Percentiles rank a stretch among this genome's conserved stretches.
Conservation (phyloP, 2,888 invertebrate genomes). For the Scelioninae gen. 1 region DNA sequence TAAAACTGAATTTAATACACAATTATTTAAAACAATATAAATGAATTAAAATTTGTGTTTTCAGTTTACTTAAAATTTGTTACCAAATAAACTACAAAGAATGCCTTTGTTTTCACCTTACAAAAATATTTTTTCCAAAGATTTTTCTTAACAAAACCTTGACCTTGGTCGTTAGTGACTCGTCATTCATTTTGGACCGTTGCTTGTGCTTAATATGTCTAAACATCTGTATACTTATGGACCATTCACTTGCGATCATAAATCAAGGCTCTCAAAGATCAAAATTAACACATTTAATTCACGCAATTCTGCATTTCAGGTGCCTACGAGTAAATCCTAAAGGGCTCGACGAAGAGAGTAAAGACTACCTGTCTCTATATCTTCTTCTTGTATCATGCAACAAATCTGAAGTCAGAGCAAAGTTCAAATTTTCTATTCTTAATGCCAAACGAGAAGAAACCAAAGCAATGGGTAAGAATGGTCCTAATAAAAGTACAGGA, state of each 20-base stretch:
- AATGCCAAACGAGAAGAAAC: no score
- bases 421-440: no score
- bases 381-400: conserved; percentile 99
- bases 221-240: not conserved
- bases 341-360: conserved; percentile 99
- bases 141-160: not conserved
- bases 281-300: conserved; percentile 33
- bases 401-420: conserved; percentile 99
- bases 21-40: no score
- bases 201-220: not conserved
- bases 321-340: conserved; percentile 99
- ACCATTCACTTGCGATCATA: conserved; percentile 20
- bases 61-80: no score
- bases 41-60: no score
- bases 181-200: conserved; percentile 33
- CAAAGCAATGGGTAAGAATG: no score
- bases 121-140: not conserved
- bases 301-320: conserved; percentile 85
- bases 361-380: conserved; percentile 99
- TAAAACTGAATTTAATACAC: no score
- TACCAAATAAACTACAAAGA: no score
- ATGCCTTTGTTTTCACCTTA: not conserved
- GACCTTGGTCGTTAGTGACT: conserved; percentile 23
- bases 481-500: no score
- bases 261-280: conserved; percentile 43